Evolutionary conservation across 1,140 invertebrate species (phyloP).

Genomic region (Gerris buenoi): DNA sequence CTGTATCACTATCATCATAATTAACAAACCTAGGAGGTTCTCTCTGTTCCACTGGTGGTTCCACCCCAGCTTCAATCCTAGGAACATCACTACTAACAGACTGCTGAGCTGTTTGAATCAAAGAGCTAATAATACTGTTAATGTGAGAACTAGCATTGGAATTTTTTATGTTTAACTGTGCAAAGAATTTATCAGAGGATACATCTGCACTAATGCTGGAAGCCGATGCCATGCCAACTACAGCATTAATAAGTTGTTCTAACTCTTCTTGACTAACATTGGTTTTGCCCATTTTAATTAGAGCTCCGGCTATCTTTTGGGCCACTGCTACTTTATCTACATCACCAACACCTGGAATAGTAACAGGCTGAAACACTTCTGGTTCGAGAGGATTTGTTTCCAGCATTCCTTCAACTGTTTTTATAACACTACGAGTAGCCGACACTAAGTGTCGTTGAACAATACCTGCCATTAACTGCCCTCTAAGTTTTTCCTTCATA

Average conservation of each 20-base stretch:
- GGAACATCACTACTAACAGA: constrained; percentile 7
- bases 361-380: constrained; percentile 31
- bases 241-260: constrained; percentile 57
- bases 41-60: background rate
- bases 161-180: constrained; percentile 16
- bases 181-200: constrained; percentile 31
- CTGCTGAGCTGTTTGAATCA: constrained; percentile 14
- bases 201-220: constrained; percentile 22
- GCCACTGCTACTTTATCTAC: constrained; percentile 57
- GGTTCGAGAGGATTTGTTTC: constrained; percentile 14
- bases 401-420: constrained; percentile 23
- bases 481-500: constrained; percentile 68
- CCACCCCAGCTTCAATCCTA: constrained; percentile 4
- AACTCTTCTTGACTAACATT: constrained; percentile 59
- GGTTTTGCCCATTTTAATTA: constrained; percentile 57
- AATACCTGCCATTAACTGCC: constrained; percentile 57
- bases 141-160: constrained; percentile 13
- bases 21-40: background rate
- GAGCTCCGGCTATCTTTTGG: constrained; percentile 55
- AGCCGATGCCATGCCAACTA: constrained; percentile 44
- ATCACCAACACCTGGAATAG: constrained; percentile 47
- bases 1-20: background rate
- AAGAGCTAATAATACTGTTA: constrained; percentile 9
- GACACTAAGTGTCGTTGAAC: constrained; percentile 44
- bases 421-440: constrained; percentile 40